A percentile compares a stretch with the other conserved stretches of the same genome.
Evolutionary conservation across 2,113 vertebrate genomes (phyloP).

Genomic region (Macaca nemestrina): DNA sequence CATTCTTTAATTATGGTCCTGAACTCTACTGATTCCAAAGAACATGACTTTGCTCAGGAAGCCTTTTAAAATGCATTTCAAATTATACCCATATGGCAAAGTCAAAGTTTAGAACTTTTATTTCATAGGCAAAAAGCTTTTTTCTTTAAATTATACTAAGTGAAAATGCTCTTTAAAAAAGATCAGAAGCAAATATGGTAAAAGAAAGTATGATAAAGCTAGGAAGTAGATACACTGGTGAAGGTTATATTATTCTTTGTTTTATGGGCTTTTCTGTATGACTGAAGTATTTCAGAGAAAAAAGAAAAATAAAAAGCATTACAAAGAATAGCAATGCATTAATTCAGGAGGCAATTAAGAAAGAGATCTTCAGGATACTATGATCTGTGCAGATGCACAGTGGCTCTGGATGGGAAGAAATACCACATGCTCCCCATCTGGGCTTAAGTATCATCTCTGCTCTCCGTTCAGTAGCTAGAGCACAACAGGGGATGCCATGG

Average conservation of each 20-base stretch:
- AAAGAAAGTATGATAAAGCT: background rate
- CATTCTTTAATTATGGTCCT: conserved; percentile 27
- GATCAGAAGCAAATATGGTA: background rate
- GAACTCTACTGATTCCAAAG: conserved; percentile 17
- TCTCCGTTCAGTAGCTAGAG: background rate
- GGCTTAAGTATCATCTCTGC: background rate
- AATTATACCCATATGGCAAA: background rate
- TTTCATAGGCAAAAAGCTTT: conserved; percentile 3
- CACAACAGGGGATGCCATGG: background rate
- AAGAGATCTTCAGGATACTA: background rate
- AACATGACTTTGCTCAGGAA: conserved; percentile 30
- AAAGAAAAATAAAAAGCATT: background rate
- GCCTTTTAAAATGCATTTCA: conserved; percentile 49
- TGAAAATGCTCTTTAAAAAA: background rate
- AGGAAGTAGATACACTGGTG: background rate
- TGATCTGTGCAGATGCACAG: background rate
- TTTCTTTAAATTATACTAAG: conserved; percentile 26
- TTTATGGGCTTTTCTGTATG: background rate
- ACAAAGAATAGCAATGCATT: background rate
- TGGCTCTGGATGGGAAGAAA: background rate
- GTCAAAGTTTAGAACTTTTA: conserved; percentile 11
- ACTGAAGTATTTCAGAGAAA: background rate
- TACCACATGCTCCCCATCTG: background rate
- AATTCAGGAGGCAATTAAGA: background rate
- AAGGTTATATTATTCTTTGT: background rate